Evolutionary conservation across 2,888 invertebrate genomes (phyloP), one percentile per base, ranked within the genome.

Genomic region (Rhamphomyia laevipes): DNA sequence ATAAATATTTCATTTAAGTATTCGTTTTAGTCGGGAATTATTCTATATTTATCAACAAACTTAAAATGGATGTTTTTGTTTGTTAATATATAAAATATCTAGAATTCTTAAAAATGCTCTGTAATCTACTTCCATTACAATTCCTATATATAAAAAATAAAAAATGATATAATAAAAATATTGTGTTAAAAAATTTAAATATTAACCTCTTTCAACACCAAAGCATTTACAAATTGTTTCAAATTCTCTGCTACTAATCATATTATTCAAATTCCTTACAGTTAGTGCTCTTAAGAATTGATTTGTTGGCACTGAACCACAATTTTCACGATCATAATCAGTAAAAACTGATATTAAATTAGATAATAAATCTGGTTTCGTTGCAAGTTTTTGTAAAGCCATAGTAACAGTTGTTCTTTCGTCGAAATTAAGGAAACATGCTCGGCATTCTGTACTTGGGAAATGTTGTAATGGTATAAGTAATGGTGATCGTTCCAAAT

Each of bases 141-240:
- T 60, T 18, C 66, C 61, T 61, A n/a, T 1, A 41, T 50, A 48
- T 31, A 18, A 16, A 40, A 17, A 27, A 53, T 31, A 45, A 48
- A 15, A 47, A 23, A 48, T 23, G 42, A 43, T 42, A 40, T 43
- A 45, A 45, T 43, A 31, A 47, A 47, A 48, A 5, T 13, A 35
- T n/a, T 13, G 6, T 30, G 9, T 17, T 18, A 33, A 10, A 13
- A 6, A 44, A 44, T 9, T 23, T 7, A 30, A 27, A 43, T 27
- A 44, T 47, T 51, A 52, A 57, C 81, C 83, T 53, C 81, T 75
- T 58, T 77, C 76, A 57, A 79, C 76, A 42, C 81, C 77, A 67
- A 86, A 87, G 67, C 85, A 84, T 68, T 84, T 84, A 70, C 79
- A 80, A 51, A 86, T 59, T n/a, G 78, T 69, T 50, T 83, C 80